Evolutionary conservation across 2,888 invertebrate species (phyloP), one percentile per base, ranked within the genome.

Genomic region (Diarsia brunnea): DNA sequence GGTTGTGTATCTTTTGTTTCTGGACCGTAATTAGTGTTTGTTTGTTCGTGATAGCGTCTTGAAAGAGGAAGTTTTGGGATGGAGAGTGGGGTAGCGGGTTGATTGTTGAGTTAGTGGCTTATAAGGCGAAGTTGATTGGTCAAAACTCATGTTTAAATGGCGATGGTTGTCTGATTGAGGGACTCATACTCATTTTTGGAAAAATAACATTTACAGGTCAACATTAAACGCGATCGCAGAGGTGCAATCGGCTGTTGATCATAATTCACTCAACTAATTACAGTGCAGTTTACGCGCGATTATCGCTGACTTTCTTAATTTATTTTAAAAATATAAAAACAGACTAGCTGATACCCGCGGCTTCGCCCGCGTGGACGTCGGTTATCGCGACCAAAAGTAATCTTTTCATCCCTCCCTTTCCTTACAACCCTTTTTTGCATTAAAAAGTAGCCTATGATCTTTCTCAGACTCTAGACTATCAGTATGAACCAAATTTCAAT

Each of bases 1-100:
- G 73, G 72, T 81, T 82, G 85, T 87, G 66, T 85, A 77, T 85
- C 85, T 86, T 87, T 86, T 85, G 82, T 75, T 76, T 71, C 63
- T 69, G 43, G n/a, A 43, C 38, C 27, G 71, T 77, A 71, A 84
- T 78, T 80, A 84, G 71, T 73, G 71, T 82, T 84, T 70, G 74
- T 67, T 77, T 79, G 69, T 55, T 49, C 16, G 63, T 21, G 49
- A 67, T 66, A 45, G 21, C 51, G 60, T 69, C 75, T 75, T 69
- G 31, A 2, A 27, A 60, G 21, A 63, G 19, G 4, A 24, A 79
- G 74, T 79, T 75, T 79, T 27, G 14, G 14, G n/a, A 63, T 55
- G 5, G 8, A 21, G 43, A 47, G 8, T 73, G 43, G 16, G 16
- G 10, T 63, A 55, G 43, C 31, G 24, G 7, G 51, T 49, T 27